Base-by-base conservation (phyloP, 1,140 invertebrate genomes). In the Bombus sibiricus region DNA sequence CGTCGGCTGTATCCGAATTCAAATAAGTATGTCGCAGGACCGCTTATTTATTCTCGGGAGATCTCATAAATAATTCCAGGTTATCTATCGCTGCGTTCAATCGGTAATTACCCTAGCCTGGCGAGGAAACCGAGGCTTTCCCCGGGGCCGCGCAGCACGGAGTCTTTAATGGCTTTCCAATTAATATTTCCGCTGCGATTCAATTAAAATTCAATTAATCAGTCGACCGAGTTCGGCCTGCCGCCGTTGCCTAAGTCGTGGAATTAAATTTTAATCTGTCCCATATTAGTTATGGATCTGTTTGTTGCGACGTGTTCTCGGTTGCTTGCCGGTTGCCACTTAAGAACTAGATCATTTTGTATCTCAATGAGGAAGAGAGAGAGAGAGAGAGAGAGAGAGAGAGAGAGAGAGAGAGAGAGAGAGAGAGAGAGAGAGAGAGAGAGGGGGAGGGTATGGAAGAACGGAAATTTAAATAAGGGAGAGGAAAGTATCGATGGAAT, bases 121-220 rank as follows among this genome's bases (percentile, higher is more conserved):
- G 47, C 59, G 32, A 66, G 69, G 80, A 88, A 78, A 88, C 81
- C 76, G 71, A 64, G 87, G 75, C 83, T 89, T 89, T 88, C 77
- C 83, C 79, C 43, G 74, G 69, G 74, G 68, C 78, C 62, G 78
- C 77, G 53, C 81, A 74, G 59, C 73, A 68, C 72, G 68, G 43
- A 34, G 69, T 43, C 88, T 72, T 86, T 89, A 89, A 94, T 93
- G 89, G 89, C 89, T 91, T 92, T 91, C 89, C 92, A 91, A 93
- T 94, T 93, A 93, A 94, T 91, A 89, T 90, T 92, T 89, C 91
- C 78, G 85, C 81, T 75, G 87, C 86, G 92, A 93, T 92, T 92
- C 88, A 94, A 94, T 94, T 94, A 93, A 92, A 92, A 91, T 93
- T 93, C 93, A 90, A 94, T 94, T 93, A 94, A 94, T 94, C 92